Evolutionary conservation across 2,797 vertebrate species (phyloP), one percentile per base, ranked within the genome.

Genomic region (Labeo calbasu): DNA sequence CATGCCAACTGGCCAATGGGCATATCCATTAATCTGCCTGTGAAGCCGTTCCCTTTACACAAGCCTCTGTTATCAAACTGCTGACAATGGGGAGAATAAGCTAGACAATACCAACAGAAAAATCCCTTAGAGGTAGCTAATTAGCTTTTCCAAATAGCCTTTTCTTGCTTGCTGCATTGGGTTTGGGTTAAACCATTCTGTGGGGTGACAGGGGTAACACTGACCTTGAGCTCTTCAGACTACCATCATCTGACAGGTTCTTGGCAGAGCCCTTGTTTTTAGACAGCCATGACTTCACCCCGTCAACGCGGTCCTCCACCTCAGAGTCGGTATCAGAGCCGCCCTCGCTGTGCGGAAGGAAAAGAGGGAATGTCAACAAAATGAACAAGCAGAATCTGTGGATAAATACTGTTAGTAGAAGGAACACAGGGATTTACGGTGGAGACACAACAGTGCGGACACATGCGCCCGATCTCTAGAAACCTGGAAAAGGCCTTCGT

Each of bases 271-370:
- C 95, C 92, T 98, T 99, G 94, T 95, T 99, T 95, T 98, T 99
- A 53, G 97, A 99, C 85, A 99, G 94, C 97, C 98, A 99, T 8
- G 97, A 99, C 91, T 99, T 99, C 86, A 98, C 97, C 23, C 96
- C 97, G 0, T 99, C 98, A 68, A 98, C 97, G 0, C 96, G 96
- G 71, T 97, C 96, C 89, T 99, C 98, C 87, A 97, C 90, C 91
- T 99, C 98, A 0, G 97, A 99, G 90, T 98, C 98, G 19, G 94
- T 94, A 12, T 98, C 98, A 0, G 97, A 99, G 89, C 97, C 97
- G 0, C 96, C 98, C 3, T 96, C 97, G 0, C 98, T 99, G 94
- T 82, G 69, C 32, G 77, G 59, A 5, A 40, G 7, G 40, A 53
- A 28, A 23, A 61, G 59, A 81, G 9, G 50, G 53, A 82, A 40